phyloP scores from a whole-genome alignment of 1,140 invertebrate species.

The Papilio helenus region DNA sequence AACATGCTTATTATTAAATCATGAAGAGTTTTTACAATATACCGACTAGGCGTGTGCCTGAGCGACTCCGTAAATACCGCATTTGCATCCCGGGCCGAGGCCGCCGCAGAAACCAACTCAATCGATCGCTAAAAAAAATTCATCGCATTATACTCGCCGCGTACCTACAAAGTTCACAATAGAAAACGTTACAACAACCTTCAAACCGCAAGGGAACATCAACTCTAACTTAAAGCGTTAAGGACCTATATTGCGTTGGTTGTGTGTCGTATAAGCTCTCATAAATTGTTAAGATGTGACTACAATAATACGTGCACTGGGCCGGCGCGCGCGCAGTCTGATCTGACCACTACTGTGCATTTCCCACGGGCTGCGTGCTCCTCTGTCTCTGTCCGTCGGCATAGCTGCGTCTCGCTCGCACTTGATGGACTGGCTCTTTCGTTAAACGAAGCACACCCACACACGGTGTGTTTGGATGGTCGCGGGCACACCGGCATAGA shows the following conservation, averaged over 20 bases:
- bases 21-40: constrained; percentile 56
- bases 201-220: constrained; percentile 50
- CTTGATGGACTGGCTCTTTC: constrained; percentile 80
- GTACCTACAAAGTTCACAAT: constrained; percentile 62
- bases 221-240: constrained; percentile 50
- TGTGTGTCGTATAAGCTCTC: constrained; percentile 61
- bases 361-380: constrained; percentile 80
- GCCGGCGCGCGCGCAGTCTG: constrained; percentile 79
- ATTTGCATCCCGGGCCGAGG: constrained; percentile 74
- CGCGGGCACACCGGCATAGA: constrained; percentile 73
- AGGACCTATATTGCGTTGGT: not conserved
- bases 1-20: constrained; percentile 59
- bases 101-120: constrained; percentile 75
- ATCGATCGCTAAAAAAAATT: constrained; percentile 78
- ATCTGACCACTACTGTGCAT: constrained; percentile 84
- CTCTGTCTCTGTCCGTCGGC: constrained; percentile 54
- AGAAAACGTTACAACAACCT: constrained; percentile 52
- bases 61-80: constrained; percentile 65
- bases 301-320: constrained; percentile 80
- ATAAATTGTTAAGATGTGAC: constrained; percentile 61
- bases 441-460: constrained; percentile 81
- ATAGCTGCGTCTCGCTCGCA: constrained; percentile 62
- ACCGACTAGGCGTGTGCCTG: constrained; percentile 66
- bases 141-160: constrained; percentile 70
- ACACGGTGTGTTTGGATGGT: constrained; percentile 80